Evolutionary conservation across 1,140 invertebrate species (phyloP), one percentile per base, ranked within the genome.

Genomic region (Drosophila neocordata): DNA sequence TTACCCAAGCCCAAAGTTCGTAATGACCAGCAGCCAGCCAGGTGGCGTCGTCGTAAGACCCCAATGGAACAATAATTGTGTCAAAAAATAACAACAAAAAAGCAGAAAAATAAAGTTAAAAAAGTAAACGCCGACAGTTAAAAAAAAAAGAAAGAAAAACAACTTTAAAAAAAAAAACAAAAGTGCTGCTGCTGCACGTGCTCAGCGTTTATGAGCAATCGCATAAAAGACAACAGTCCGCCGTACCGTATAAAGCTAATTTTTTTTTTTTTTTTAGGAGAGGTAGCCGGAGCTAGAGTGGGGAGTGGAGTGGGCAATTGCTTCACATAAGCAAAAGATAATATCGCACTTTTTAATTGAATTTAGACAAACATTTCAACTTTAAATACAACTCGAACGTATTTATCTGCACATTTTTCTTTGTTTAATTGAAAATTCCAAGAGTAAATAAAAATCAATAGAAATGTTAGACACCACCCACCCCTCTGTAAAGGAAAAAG

Each of bases 141-240:
- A 37, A 81, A 77, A 62, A 44, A 44, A 15, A 44, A 31, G 27
- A 31, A 31, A 31, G 27, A 31, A 31, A 31, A 31, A 31, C 27
- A n/a, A n/a, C 27, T 31, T n/a, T n/a, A n/a, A n/a, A n/a, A n/a
- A 31, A 15, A 48, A 48, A 18, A 11, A 48, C 15, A 48, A 48
- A 48, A 48, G 41, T 48, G 41, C 41, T 48, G 41, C 41, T 70
- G 77, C 59, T 84, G 81, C 81, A 87, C 81, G 81, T 84, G 82
- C 77, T 77, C 65, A 66, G 41, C 31, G 31, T 38, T 37, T 57
- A 51, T 55, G 27, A 59, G 41, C 15, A 70, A 59, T 44, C 57
- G 48, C 52, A 67, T 34, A 24, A 56, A 56, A 44, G 61, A 55
- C 53, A 62, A 57, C 12, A 64, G 35, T 27, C n/a, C 8, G 41